A percentile compares a stretch with the other conserved stretches of the same genome.
These are phyloP conservation scores for Drosophila aldrichi DNA, from an alignment of 2,888 invertebrate genomes.

Conservation along the genomic window DNA sequence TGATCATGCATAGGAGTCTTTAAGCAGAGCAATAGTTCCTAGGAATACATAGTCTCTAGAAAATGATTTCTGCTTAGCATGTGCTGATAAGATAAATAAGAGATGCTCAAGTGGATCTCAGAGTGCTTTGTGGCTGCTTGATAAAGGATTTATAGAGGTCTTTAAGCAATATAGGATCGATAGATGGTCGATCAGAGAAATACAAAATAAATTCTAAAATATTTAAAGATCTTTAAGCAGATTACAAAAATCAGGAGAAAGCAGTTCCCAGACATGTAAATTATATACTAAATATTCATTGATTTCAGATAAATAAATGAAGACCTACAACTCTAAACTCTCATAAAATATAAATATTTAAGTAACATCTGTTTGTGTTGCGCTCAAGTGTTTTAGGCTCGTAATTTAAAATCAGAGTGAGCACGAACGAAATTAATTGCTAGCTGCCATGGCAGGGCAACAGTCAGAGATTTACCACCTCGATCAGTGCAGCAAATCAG, in stretches of 20 bases:
- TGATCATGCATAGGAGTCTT: neutral
- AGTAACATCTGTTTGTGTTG: neutral
- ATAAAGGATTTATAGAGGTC: no score
- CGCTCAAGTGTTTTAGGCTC: neutral
- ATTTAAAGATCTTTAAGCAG: neutral
- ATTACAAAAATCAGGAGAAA: neutral
- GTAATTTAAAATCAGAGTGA: conserved; percentile 11
- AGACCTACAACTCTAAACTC: no score
- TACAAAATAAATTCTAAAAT: no score
- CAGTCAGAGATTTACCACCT: conserved; percentile 19
- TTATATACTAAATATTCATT: neutral
- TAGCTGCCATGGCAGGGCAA: neutral
- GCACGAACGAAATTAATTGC: conserved; percentile 9
- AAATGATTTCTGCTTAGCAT: no score
- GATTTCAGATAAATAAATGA: no score
- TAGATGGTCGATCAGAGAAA: no score
- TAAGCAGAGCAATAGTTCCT: neutral
- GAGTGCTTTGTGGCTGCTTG: no score
- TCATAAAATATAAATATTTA: neutral
- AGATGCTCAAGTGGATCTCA: no score
- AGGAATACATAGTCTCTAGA: no score
- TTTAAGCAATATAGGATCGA: no score
- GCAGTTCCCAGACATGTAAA: neutral
- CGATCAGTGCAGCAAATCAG: conserved; percentile 14
- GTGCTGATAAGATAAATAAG: no score